Percentiles rank a stretch among this genome's conserved stretches.
Conservation (phyloP, 2,888 invertebrate genomes). For the Cephus spinipes region DNA sequence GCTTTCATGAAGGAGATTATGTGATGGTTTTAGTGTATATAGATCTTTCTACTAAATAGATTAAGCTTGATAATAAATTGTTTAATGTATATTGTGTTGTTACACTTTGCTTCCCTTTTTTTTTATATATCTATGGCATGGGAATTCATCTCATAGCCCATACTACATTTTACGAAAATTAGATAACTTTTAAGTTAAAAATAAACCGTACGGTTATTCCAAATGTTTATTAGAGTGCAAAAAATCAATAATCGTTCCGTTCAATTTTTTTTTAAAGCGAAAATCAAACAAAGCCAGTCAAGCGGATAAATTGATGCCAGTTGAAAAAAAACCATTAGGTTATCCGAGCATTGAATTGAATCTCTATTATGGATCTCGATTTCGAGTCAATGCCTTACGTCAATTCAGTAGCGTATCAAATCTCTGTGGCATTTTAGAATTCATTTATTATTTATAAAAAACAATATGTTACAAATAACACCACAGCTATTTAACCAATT, state of each 20-base stretch:
- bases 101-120: not conserved
- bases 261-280: not conserved
- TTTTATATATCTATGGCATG: not conserved
- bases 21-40: not conserved
- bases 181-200: no score
- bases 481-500: no score
- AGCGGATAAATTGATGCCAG: not conserved
- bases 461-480: no score
- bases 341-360: not conserved
- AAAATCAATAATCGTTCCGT: not conserved
- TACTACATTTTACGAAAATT: not conserved
- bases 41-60: not conserved
- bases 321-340: not conserved
- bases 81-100: not conserved
- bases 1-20: not conserved
- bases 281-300: not conserved
- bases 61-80: not conserved
- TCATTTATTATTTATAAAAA: not conserved
- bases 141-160: not conserved
- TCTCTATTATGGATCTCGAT: not conserved
- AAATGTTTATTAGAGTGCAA: not conserved
- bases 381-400: not conserved
- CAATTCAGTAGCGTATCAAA: not conserved
- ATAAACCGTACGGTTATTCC: no score
- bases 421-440: not conserved